Conservation (phyloP, 2,797 vertebrate genomes). For the Periparus ater region DNA sequence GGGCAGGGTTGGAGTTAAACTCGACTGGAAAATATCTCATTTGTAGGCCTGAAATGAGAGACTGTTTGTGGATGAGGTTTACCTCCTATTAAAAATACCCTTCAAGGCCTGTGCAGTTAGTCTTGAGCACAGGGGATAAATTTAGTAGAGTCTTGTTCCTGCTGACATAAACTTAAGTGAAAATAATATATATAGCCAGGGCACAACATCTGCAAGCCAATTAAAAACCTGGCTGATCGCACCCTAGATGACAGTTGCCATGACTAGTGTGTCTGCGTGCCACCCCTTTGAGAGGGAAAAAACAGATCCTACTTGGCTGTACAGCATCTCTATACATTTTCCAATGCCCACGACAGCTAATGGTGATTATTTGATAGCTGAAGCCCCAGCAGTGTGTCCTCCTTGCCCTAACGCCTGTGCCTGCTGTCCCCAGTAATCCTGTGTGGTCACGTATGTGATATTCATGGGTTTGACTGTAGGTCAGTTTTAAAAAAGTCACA, state of each 20-base stretch:
- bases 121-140: slow-evolving; percentile 30
- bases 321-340: not conserved
- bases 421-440: not conserved
- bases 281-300: not conserved
- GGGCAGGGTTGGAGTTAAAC: slow-evolving; percentile 55
- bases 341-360: not conserved
- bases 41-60: slow-evolving; percentile 60
- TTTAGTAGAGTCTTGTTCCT: slow-evolving; percentile 33
- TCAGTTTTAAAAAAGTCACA: not conserved
- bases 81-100: slow-evolving; percentile 62
- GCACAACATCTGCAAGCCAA: slow-evolving; percentile 48
- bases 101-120: slow-evolving; percentile 18
- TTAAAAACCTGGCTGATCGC: slow-evolving; percentile 51
- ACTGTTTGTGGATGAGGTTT: slow-evolving; percentile 53
- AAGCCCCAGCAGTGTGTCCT: not conserved
- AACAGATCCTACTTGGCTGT: not conserved
- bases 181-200: slow-evolving; percentile 28
- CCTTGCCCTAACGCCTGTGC: accelerated
- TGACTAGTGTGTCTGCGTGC: slow-evolving; percentile 2
- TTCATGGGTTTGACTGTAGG: not conserved
- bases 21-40: slow-evolving; percentile 36
- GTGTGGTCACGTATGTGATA: not conserved
- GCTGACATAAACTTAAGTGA: slow-evolving; percentile 42
- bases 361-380: not conserved
- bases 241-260: slow-evolving; percentile 36